Evolutionary conservation across 1,140 invertebrate species (phyloP), one percentile per base, ranked within the genome.

Genomic region (Sycobia sp.): DNA sequence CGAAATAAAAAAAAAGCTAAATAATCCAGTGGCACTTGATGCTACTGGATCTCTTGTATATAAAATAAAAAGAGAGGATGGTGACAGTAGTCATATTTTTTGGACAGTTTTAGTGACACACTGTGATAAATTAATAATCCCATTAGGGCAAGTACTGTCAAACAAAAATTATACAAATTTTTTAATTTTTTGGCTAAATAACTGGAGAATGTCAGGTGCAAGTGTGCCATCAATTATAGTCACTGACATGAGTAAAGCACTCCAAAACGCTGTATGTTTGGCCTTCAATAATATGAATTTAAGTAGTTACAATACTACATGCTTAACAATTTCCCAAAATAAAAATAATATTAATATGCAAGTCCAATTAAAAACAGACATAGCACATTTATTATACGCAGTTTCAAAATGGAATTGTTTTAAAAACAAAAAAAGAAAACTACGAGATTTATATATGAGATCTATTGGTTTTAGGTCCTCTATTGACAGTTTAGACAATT

Each of bases 381-480:
- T 56, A 5, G 54, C 54, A 18, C 54, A 56, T 29, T 44, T 56
- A 18, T 4, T 36, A 3, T 36, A 41, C 32, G 39, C 54, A n/a
- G 41, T 56, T 7, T 41, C 18, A 0, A 43, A 14, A 32, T 44
- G 54, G 41, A 13, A 38, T 0, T 56, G 54, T 11, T 44, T 44
- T 44, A 13, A 1, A 23, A 32, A 32, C 9, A 18, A 9, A 13
- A 10, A 9, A 9, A n/a, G n/a, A 20, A 51, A 36, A 36, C 10
- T 51, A 2, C n/a, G 32, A 44, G 27, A 56, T 32, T n/a, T 32
- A 44, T 41, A 29, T 9, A 18, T 25, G 1, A 39, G 36, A 41
- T 39, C 34, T n/a, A 25, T 41, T 5, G 51, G 51, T 1, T 39
- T 39, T 11, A 54, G 39, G 34, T 25, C 34, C 22, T 14, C 0